A percentile compares a stretch with the other conserved stretches of the same genome.
These are phyloP conservation scores for Menura novaehollandiae DNA, from an alignment of 2,113 vertebrate species.

Conservation along the genomic window DNA sequence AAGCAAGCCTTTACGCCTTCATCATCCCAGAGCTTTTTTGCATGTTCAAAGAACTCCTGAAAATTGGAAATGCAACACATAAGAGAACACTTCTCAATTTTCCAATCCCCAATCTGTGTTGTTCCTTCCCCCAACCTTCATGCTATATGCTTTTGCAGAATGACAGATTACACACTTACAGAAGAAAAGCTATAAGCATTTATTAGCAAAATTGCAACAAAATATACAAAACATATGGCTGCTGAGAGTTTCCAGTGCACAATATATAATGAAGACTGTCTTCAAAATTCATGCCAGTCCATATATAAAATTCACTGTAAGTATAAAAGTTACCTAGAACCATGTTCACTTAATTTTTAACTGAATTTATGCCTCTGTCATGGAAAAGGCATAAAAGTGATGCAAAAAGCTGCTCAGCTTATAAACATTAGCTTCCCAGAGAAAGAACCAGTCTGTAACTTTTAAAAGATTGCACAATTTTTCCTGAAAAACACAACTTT, in stretches of 20 bases:
- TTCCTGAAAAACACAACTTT: conserved; percentile 48
- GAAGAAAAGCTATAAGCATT: background rate
- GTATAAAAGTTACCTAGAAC: background rate
- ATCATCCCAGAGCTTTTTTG: conserved; percentile 98
- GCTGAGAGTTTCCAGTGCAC: background rate
- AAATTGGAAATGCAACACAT: conserved; percentile 32
- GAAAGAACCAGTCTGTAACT: background rate
- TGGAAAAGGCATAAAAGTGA: background rate
- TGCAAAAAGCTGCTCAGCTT: background rate
- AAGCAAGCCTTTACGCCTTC: conserved; percentile 98
- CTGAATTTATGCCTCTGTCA: background rate
- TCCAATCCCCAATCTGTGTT: background rate
- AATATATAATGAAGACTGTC: background rate
- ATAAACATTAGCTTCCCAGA: background rate
- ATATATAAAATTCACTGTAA: background rate
- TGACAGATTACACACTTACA: background rate
- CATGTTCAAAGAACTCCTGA: conserved; percentile 98
- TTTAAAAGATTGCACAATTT: background rate
- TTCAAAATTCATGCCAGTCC: background rate
- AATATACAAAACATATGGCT: background rate
- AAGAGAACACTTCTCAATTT: background rate
- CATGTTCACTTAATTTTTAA: background rate
- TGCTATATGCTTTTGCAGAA: background rate
- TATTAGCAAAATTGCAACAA: background rate
- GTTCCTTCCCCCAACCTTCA: background rate